Percentiles rank a stretch among this genome's conserved stretches.
Evolutionary conservation across 2,113 vertebrate species (phyloP).

Genomic region (Geococcyx californianus): DNA sequence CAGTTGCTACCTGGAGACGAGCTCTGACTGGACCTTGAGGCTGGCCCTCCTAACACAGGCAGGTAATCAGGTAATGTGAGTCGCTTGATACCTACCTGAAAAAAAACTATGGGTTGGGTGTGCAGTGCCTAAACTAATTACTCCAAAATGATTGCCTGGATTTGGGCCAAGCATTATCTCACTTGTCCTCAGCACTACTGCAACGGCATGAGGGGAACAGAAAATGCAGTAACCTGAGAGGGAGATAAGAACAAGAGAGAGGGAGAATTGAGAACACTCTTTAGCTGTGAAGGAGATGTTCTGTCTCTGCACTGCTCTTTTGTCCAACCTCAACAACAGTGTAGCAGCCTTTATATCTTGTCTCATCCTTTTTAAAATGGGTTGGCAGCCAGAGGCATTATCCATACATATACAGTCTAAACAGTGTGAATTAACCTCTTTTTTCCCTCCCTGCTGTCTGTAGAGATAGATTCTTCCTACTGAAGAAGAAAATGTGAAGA

Average conservation of each 20-base stretch:
- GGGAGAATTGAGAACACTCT: not conserved
- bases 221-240: slow-evolving; percentile 61
- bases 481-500: not conserved
- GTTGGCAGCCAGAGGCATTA: not conserved
- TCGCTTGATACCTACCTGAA: slow-evolving; percentile 56
- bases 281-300: slow-evolving; percentile 53
- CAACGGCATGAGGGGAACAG: slow-evolving; percentile 69
- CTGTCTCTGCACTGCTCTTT: slow-evolving; percentile 15
- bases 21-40: slow-evolving; percentile 28
- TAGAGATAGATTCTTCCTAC: not conserved
- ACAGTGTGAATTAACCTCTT: not conserved
- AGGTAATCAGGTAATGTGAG: slow-evolving; percentile 67
- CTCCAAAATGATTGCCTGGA: slow-evolving; percentile 76
- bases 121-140: slow-evolving; percentile 72
- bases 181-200: slow-evolving; percentile 53
- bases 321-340: not conserved
- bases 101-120: slow-evolving; percentile 60
- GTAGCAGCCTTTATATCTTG: slow-evolving; percentile 15
- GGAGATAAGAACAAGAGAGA: slow-evolving; percentile 51
- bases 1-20: not conserved
- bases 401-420: not conserved
- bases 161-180: slow-evolving; percentile 76
- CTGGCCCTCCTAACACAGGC: slow-evolving; percentile 38
- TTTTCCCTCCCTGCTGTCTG: not conserved
- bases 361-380: not conserved